phyloP scores from a whole-genome alignment of 2,113 vertebrate species.

The Mesembrinibis cayennensis region DNA sequence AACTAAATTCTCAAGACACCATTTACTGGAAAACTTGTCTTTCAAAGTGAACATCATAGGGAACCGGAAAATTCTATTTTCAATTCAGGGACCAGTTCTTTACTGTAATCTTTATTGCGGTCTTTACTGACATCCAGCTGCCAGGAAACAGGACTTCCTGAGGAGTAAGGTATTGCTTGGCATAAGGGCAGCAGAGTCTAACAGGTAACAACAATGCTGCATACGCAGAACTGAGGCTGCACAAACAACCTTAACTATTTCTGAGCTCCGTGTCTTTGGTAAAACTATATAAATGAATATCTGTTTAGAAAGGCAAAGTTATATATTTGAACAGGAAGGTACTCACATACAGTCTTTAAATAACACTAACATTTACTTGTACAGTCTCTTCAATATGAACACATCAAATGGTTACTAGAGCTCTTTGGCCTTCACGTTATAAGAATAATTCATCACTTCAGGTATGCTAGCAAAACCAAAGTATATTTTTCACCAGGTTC shows the following conservation, averaged over 20 bases:
- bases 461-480: background rate
- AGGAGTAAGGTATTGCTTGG: background rate
- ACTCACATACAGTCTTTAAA: background rate
- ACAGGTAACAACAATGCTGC: background rate
- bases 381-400: background rate
- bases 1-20: background rate
- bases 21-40: background rate
- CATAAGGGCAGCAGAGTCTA: background rate
- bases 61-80: background rate
- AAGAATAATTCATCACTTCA: background rate
- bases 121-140: background rate
- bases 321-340: background rate
- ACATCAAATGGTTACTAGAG: background rate
- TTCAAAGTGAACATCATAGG: background rate
- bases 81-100: background rate
- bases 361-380: background rate
- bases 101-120: background rate
- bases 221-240: background rate
- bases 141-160: background rate
- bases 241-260: background rate
- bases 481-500: background rate
- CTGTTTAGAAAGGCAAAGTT: background rate
- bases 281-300: background rate
- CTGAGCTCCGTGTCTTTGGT: background rate
- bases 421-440: background rate